Base-by-base conservation (phyloP, 1,140 invertebrate species). In the Musca domestica region DNA sequence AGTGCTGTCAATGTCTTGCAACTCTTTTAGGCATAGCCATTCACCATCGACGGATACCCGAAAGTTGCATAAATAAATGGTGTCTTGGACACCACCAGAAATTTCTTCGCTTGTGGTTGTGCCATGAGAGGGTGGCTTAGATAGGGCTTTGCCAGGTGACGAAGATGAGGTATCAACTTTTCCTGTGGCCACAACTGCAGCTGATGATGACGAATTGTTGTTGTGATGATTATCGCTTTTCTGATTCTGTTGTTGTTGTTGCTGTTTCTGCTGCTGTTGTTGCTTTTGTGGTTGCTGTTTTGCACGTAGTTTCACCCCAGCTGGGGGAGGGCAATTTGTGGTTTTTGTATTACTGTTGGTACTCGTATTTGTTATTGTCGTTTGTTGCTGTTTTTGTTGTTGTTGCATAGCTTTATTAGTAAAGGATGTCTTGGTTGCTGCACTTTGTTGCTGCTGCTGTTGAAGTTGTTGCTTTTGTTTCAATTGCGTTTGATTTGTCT, bases 21-120 rank as follows among this genome's bases (percentile, higher is more conserved):
- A 85, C 82, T 98, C 95, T 79, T 95, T 94, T 23, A 98, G 83
- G 81, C 95, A 98, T n/a, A 98, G 86, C 95, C 95, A 98, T 82
- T 98, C 95, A 30, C 95, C 95, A 77, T 98, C 95, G 10, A 98
- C 95, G 22, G 95, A 96, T 0, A 98, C 95, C 27, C 95, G 90
- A 83, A 98, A 98, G 82, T 98, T 98, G 84, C 95, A 98, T 78
- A 98, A 82, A 83, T 98, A 98, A 80, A 98, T 96, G 15, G 95
- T 98, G 82, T 98, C 95, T 83, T 96, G 93, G 34, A 94, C 94
- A 71, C 91, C 94, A 72, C 91, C 91, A 70, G 90, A 89, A 86
- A 92, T 89, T 72, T 92, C 90, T 66, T 82, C 80, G 49, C 47
- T 76, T 27, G 77, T 77, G 15, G 80, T 80, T 9, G 79, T 78